Percentiles rank a stretch among this genome's conserved stretches.
Evolutionary conservation across 2,888 invertebrate species (phyloP).

Genomic region (Neuroscelio doddi): DNA sequence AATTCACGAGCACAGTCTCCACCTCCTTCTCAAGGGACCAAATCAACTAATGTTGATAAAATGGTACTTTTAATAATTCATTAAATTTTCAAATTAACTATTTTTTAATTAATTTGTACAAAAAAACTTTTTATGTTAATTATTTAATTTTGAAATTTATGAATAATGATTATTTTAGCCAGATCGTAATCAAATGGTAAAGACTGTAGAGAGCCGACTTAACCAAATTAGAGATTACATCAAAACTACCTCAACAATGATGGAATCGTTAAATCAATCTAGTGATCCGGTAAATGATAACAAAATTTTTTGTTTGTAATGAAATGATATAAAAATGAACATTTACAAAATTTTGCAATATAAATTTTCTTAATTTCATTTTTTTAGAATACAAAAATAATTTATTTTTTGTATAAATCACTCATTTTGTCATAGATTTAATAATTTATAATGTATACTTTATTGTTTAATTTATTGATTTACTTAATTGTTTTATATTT

Average conservation of each 20-base stretch:
- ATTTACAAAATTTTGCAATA: no score
- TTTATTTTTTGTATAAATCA: no score
- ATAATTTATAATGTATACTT: no score
- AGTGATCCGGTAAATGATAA: constrained; percentile 78
- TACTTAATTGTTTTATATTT: no score
- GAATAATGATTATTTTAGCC: constrained; percentile 66
- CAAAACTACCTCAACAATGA: constrained; percentile 80
- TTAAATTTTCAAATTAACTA: not conserved
- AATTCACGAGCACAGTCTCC: constrained; percentile 62
- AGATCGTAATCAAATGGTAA: constrained; percentile 75
- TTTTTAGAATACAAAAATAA: no score
- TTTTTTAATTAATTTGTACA: constrained; percentile 1
- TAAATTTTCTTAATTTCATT: no score
- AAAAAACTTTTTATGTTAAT: not conserved
- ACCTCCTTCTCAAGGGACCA: constrained; percentile 52
- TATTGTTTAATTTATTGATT: no score
- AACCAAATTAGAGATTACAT: constrained; percentile 84
- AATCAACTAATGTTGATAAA: constrained; percentile 64
- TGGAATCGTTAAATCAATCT: constrained; percentile 80
- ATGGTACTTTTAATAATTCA: constrained; percentile 51
- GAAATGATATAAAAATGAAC: not conserved
- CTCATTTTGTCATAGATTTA: no score
- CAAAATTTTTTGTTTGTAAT: constrained; percentile 7
- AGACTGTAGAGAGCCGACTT: constrained; percentile 78
- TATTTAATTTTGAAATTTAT: not conserved